These are phyloP conservation scores for Anisognathus igniventris DNA, from an alignment of 2,797 vertebrate species.

Conservation along the genomic window DNA sequence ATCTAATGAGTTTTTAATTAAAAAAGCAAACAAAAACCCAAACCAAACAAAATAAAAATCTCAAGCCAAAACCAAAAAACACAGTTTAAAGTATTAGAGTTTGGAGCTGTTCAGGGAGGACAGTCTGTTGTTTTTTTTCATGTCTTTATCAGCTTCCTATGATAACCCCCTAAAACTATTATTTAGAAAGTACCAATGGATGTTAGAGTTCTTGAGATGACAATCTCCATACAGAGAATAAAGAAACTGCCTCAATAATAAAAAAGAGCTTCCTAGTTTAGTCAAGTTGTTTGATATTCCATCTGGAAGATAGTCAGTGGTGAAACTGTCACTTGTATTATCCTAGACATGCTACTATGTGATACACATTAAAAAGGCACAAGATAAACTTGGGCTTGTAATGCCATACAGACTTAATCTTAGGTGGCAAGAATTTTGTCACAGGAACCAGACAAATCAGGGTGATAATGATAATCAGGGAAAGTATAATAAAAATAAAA, in stretches of 20 bases:
- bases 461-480: not conserved
- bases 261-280: not conserved
- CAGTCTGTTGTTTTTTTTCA: not conserved
- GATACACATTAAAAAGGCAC: not conserved
- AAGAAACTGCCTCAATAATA: not conserved
- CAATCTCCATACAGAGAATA: not conserved
- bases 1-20: not conserved
- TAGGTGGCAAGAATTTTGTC: not conserved
- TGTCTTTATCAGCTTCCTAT: not conserved
- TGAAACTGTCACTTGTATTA: not conserved
- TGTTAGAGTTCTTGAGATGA: not conserved
- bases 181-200: rapidly evolving
- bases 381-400: not conserved
- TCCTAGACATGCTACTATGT: not conserved
- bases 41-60: not conserved
- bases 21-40: not conserved
- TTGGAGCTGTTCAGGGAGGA: not conserved
- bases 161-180: not conserved
- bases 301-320: not conserved
- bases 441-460: not conserved
- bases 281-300: not conserved
- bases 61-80: not conserved
- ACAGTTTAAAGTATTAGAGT: not conserved
- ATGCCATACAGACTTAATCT: not conserved
- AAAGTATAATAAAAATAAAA: not conserved